Conservation (phyloP, 2,888 invertebrate genomes). For the Parnassius glacialis region DNA sequence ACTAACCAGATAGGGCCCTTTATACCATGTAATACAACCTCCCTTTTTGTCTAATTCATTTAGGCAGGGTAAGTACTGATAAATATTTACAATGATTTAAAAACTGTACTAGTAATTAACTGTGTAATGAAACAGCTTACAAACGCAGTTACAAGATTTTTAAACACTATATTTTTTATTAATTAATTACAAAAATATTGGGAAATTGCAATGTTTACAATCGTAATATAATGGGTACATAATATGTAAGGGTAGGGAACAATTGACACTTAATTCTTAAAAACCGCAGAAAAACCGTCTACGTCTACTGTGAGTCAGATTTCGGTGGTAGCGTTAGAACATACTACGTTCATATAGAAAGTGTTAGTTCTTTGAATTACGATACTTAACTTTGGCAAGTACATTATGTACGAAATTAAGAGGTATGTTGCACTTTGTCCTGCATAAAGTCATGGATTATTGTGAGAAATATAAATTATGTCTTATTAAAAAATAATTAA, state of each 20-base stretch:
- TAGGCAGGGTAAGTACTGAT: too few relatives aligned
- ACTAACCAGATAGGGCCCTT: too few relatives aligned
- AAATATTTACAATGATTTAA: too few relatives aligned
- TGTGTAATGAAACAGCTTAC: too few relatives aligned
- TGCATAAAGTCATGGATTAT: slow-evolving; percentile 53
- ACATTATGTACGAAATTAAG: slow-evolving; percentile 40
- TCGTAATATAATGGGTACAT: neutral
- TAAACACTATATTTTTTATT: neutral
- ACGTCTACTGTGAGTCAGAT: slow-evolving; percentile 35
- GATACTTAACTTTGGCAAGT: slow-evolving; percentile 63
- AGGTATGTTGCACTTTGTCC: slow-evolving; percentile 10
- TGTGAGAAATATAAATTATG: slow-evolving; percentile 31
- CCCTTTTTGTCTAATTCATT: too few relatives aligned
- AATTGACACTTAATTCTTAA: slow-evolving; percentile 33
- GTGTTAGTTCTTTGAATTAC: neutral
- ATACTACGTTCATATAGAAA: neutral
- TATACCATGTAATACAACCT: too few relatives aligned
- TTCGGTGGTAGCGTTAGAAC: slow-evolving; percentile 37
- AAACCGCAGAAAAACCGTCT: slow-evolving; percentile 33
- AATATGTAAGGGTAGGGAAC: slow-evolving; percentile 20
- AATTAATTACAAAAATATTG: neutral
- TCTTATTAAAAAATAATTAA: neutral
- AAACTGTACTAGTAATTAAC: too few relatives aligned
- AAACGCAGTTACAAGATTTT: too few relatives aligned
- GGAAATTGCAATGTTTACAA: neutral